Conservation (phyloP, 37 sponge, comb jelly and placozoan genomes). For the Diacarnus erythraeanus region DNA sequence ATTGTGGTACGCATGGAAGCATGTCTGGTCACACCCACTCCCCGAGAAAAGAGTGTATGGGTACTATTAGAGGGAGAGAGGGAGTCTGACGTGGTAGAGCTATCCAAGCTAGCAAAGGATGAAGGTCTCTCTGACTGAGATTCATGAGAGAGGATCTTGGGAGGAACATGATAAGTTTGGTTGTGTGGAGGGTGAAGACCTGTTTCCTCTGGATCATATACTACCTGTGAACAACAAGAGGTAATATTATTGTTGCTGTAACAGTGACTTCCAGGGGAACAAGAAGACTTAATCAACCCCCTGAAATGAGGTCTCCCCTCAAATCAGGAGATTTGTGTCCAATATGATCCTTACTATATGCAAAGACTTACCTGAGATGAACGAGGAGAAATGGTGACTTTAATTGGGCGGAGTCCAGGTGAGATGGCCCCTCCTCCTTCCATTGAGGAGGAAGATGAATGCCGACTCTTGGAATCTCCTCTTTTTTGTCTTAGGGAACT, state of each 20-base stretch:
- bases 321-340: too few relatives aligned
- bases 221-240: conserved; percentile 13
- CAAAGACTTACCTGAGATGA: conserved; percentile 27
- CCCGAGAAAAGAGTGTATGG: neutral
- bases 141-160: conserved; percentile 15
- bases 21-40: neutral
- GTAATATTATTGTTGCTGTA: neutral
- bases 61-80: conserved; percentile 16
- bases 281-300: neutral
- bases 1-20: conserved; percentile 4
- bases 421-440: neutral
- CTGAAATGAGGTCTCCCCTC: too few relatives aligned
- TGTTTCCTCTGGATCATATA: conserved; percentile 22
- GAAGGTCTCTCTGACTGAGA: neutral
- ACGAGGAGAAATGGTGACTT: conserved; percentile 48
- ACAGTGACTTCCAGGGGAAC: neutral
- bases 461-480: too few relatives aligned
- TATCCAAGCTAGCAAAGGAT: conserved; percentile 21
- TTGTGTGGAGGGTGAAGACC: neutral
- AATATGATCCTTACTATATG: too few relatives aligned
- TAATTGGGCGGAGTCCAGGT: neutral
- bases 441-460: conserved; percentile 9
- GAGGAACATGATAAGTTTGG: neutral
- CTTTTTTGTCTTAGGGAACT: conserved; percentile 19
- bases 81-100: conserved; percentile 23